Percentiles rank a stretch among this genome's conserved stretches.
These are phyloP conservation scores for Xanthia icteritia DNA, from an alignment of 2,888 invertebrate species.

Conservation along the genomic window DNA sequence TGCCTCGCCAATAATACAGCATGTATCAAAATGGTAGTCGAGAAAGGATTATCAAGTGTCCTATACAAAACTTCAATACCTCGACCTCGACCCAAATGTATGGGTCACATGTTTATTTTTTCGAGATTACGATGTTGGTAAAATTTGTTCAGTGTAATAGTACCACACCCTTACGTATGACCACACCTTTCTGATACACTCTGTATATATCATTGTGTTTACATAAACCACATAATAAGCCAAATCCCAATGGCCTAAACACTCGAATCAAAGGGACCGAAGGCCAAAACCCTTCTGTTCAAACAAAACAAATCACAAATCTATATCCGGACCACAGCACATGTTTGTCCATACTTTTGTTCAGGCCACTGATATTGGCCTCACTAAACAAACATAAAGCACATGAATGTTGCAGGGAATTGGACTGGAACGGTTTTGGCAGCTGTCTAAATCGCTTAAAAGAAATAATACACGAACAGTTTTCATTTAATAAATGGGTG, in stretches of 20 bases:
- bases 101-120: no score
- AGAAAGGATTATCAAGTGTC: neutral
- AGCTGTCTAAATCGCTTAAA: constrained; percentile 52
- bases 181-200: neutral
- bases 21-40: neutral
- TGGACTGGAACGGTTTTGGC: constrained; percentile 52
- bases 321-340: constrained; percentile 31
- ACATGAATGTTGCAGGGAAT: constrained; percentile 34
- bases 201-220: neutral
- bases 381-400: constrained; percentile 54
- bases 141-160: no score
- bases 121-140: no score
- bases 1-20: neutral
- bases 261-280: constrained; percentile 22
- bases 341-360: constrained; percentile 36
- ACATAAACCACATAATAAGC: neutral
- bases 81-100: no score
- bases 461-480: constrained; percentile 37
- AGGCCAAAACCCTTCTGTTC: constrained; percentile 8
- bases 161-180: no score
- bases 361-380: constrained; percentile 26
- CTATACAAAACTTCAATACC: neutral
- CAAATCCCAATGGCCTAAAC: constrained; percentile 23
- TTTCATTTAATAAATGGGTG: constrained; percentile 36
- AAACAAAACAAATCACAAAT: constrained; percentile 34